Evolutionary conservation across 2,113 vertebrate genomes (phyloP), one percentile per base, ranked within the genome.

Genomic region (Callaeas wilsoni): DNA sequence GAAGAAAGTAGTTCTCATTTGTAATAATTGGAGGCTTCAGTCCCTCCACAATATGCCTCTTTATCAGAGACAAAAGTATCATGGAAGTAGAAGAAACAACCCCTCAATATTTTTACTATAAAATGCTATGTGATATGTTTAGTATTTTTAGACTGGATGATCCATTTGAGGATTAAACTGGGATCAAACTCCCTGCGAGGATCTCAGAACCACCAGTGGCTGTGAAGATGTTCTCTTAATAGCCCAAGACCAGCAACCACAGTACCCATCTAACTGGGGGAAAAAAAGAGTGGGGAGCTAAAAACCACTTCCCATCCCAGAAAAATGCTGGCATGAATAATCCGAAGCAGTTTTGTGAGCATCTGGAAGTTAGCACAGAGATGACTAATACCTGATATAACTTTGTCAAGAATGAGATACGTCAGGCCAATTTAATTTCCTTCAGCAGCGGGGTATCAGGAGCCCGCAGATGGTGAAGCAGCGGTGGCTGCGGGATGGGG

Each of bases 331-430:
- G 35, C 2, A 4, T n/a, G 65, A 82, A 60, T 76, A 87, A 89
- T 25, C 60, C 0, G 0, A 78, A 73, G 53, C 69, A 75, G 56
- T 78, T 78, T 57, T 84, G 55, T 67, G 44, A 87, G 84, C 91
- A 89, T 87, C 91, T 95, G 96, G 84, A 93, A 89, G 68, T 26
- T 7, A 75, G 60, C 60, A 37, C 9, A 32, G 80, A 52, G 79
- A 86, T 89, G 83, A 95, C 46, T 67, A 94, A 70, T 84, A 88
- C 79, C 90, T 97, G 88, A 63, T 44, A 81, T 3, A 59, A 44
- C 44, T 84, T 77, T 74, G 47, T 92, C 73, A 63, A 67, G 86
- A 81, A 50, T 11, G 79, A 92, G 68, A 65, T 60, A 13, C 0
- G 4, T 70, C 60, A 69, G 79, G 71, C 59, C 60, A 78, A 77